Conservation (phyloP, 2,888 invertebrate genomes). For the Hydroisotoma schaefferi region DNA sequence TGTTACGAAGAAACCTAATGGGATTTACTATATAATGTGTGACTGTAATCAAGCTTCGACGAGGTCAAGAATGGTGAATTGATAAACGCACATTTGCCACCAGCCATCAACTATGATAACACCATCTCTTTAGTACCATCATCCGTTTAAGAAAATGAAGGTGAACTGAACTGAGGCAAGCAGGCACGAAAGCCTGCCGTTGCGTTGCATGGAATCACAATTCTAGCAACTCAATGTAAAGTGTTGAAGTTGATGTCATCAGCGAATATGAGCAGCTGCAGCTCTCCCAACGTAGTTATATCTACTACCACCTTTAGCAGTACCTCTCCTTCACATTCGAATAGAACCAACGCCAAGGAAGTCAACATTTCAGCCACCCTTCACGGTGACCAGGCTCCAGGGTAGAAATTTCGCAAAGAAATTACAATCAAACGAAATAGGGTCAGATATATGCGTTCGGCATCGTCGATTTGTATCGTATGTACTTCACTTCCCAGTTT, state of each 20-base stretch:
- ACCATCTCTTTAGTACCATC: no score
- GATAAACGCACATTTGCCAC: no score
- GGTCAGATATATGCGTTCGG: not conserved
- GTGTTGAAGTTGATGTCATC: slow-evolving; percentile 14
- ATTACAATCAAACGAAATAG: not conserved
- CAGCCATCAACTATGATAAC: no score
- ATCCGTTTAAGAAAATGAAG: no score
- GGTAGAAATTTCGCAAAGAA: not conserved
- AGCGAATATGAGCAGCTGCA: slow-evolving; percentile 8
- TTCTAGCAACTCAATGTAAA: no score
- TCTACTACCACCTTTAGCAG: no score
- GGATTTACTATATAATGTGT: not conserved
- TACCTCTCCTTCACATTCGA: not conserved
- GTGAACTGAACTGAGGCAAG: no score
- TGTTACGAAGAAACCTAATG: no score
- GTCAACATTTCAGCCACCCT: not conserved
- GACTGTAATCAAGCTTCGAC: not conserved
- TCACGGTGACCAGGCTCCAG: slow-evolving; percentile 2
- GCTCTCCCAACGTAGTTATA: not conserved
- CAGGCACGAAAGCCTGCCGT: no score
- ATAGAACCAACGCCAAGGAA: not conserved
- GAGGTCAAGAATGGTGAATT: slow-evolving; percentile 1
- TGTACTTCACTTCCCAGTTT: no score
- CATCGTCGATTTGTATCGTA: no score
- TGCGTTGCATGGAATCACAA: no score